Evolutionary conservation across 2,113 vertebrate genomes (phyloP).

Genomic region (Catagonus wagneri): DNA sequence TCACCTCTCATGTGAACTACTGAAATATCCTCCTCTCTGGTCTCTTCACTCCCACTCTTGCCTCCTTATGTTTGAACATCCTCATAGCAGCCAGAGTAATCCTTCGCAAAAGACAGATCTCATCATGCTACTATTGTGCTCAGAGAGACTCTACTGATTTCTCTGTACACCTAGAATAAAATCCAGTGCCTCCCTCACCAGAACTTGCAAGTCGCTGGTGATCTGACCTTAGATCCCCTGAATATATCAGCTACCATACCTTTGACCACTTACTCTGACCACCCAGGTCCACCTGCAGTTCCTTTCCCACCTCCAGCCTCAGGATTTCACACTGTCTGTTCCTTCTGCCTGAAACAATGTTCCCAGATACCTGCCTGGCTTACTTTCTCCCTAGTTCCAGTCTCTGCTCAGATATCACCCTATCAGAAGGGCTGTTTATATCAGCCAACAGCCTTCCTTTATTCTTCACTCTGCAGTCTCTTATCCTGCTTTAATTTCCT

Average conservation of each 20-base stretch:
- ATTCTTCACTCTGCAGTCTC: neutral
- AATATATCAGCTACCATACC: neutral
- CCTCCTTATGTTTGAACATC: neutral
- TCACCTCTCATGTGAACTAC: neutral
- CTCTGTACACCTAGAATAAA: neutral
- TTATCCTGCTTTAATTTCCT: constrained; percentile 10
- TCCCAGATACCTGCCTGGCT: neutral
- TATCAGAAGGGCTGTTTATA: neutral
- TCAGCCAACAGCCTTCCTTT: neutral
- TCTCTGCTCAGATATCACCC: neutral
- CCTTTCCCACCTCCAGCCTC: neutral
- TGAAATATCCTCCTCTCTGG: neutral
- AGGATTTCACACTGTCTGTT: neutral
- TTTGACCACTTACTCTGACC: neutral
- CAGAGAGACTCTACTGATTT: neutral
- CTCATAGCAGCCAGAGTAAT: neutral
- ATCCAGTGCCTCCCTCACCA: neutral
- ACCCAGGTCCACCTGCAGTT: neutral
- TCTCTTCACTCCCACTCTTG: neutral
- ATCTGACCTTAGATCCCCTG: neutral
- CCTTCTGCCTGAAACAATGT: neutral
- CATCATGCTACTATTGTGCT: neutral
- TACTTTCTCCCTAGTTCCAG: neutral
- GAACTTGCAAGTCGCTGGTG: neutral
- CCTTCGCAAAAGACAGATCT: neutral